These are phyloP conservation scores for Silurus asotus DNA, from an alignment of 2,113 vertebrate species.

Conservation along the genomic window DNA sequence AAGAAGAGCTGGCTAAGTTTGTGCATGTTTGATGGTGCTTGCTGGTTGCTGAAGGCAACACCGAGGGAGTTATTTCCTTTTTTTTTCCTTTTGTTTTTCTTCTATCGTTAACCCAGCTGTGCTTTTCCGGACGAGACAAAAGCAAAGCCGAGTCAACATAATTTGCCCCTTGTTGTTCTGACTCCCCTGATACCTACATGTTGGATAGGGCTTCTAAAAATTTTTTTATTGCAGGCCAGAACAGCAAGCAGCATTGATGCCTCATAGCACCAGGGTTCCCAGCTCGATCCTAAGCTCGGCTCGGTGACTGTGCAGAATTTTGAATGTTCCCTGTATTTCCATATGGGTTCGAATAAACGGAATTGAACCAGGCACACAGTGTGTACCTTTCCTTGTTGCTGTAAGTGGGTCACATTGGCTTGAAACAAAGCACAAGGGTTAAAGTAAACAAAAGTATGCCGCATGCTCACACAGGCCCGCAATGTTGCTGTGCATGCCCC, in stretches of 20 bases:
- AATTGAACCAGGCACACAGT: background rate
- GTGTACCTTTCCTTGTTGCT: background rate
- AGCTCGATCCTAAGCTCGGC: background rate
- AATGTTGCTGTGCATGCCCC: conserved; percentile 1
- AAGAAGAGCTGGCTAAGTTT: background rate
- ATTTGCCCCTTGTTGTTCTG: conserved; percentile 51
- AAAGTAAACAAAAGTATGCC: conserved; percentile 48
- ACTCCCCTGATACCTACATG: conserved; percentile 44
- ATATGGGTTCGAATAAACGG: background rate
- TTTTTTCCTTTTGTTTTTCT: conserved; percentile 39
- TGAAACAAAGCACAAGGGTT: conserved; percentile 13
- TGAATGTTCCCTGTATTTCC: background rate
- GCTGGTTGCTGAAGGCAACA: conserved; percentile 27
- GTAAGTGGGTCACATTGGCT: background rate
- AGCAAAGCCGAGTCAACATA: conserved; percentile 32
- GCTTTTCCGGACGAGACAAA: conserved; percentile 29
- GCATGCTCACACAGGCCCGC: conserved; percentile 63
- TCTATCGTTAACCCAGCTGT: conserved; percentile 46
- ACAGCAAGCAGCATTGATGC: background rate
- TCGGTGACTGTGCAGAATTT: background rate
- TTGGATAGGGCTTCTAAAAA: conserved; percentile 42
- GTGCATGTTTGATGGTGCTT: conserved; percentile 1
- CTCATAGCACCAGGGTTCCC: background rate
- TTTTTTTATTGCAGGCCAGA: background rate
- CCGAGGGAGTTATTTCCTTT: conserved; percentile 34